These are phyloP conservation scores for Zoanthus sansibaricus DNA, from an alignment of 92 coral and sea anemone species.

Conservation along the genomic window DNA sequence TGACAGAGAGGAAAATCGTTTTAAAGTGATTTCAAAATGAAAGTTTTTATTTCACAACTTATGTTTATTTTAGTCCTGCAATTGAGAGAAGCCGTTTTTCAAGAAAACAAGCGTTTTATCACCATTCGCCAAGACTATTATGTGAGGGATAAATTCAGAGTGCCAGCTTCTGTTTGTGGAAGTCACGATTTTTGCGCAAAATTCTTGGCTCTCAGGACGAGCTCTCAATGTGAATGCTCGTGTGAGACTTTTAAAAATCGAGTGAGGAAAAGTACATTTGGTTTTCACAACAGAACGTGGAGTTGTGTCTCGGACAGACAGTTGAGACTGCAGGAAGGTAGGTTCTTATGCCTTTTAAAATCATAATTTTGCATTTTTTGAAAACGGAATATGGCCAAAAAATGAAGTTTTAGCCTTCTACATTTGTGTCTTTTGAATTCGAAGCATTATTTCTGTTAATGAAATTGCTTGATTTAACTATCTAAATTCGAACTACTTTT, in stretches of 20 bases:
- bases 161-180: constrained; percentile 5
- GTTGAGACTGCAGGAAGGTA: constrained; percentile 25
- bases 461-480: no score
- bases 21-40: neutral
- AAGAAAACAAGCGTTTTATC: neutral
- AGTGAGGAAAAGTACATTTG: constrained; percentile 24
- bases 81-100: neutral
- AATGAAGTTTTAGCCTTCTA: neutral
- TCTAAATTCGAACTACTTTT: no score
- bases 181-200: neutral
- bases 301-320: constrained; percentile 12
- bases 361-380: neutral
- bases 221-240: neutral
- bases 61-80: neutral
- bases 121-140: constrained; percentile 9
- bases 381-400: neutral
- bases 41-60: neutral
- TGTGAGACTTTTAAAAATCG: neutral
- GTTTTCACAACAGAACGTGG: constrained; percentile 12
- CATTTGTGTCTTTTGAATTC: no score
- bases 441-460: no score
- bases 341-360: neutral
- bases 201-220: constrained; percentile 8
- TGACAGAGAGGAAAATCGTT: neutral
- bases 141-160: constrained; percentile 25